phyloP scores from a whole-genome alignment of 1,140 invertebrate species.

The Lerema accius region DNA sequence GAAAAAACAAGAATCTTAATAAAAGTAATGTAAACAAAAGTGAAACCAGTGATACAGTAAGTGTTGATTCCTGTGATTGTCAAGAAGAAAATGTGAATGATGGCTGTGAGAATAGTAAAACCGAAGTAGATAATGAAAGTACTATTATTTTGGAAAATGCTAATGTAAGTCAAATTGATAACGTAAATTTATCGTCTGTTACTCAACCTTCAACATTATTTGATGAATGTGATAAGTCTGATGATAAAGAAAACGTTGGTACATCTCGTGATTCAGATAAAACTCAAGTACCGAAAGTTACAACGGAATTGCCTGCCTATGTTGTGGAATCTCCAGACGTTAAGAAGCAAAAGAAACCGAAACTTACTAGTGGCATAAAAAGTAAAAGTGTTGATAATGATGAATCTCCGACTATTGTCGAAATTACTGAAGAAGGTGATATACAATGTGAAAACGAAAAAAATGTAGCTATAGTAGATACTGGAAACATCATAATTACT shows the following conservation, averaged over 20 bases:
- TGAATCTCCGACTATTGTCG: slow-evolving; percentile 80
- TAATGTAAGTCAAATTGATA: slow-evolving; percentile 24
- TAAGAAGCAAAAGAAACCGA: slow-evolving; percentile 62
- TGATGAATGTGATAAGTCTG: slow-evolving; percentile 4
- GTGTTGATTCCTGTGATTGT: slow-evolving; percentile 34
- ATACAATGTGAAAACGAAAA: slow-evolving; percentile 49
- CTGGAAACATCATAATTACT: slow-evolving; percentile 77
- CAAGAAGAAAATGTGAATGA: slow-evolving; percentile 20
- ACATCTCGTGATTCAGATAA: background rate
- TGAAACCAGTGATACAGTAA: slow-evolving; percentile 19
- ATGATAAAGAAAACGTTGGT: slow-evolving; percentile 6
- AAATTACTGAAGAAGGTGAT: slow-evolving; percentile 71
- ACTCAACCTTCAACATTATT: background rate
- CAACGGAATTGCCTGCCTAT: slow-evolving; percentile 44
- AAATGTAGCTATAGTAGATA: slow-evolving; percentile 52
- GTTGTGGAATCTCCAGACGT: slow-evolving; percentile 81
- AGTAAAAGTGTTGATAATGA: slow-evolving; percentile 84
- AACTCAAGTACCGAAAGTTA: background rate
- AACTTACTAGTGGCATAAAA: slow-evolving; percentile 70
- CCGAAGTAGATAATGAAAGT: slow-evolving; percentile 8
- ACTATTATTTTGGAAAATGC: slow-evolving; percentile 7
- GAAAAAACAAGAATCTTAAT: slow-evolving; percentile 66
- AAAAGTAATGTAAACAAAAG: slow-evolving; percentile 43
- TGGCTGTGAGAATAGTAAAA: slow-evolving; percentile 19
- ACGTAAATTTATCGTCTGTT: slow-evolving; percentile 4